These are phyloP conservation scores for Eleutherodactylus coqui DNA, from an alignment of 2,797 vertebrate species.

Conservation along the genomic window DNA sequence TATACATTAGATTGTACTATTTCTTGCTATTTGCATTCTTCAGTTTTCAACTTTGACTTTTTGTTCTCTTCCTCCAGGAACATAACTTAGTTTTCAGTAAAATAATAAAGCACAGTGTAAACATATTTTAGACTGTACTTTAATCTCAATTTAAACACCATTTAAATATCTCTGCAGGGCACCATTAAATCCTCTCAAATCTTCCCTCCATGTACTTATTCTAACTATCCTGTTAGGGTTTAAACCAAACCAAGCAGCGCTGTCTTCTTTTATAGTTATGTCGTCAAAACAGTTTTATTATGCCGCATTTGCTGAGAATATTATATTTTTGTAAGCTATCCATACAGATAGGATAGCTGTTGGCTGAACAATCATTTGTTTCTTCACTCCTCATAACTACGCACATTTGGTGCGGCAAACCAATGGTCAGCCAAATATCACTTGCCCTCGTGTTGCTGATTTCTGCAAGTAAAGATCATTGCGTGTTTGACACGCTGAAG, in stretches of 20 bases:
- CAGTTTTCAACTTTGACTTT: constrained; percentile 52
- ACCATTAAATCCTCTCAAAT: constrained; percentile 40
- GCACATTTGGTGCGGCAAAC: no score
- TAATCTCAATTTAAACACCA: constrained; percentile 54
- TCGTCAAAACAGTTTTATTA: constrained; percentile 13
- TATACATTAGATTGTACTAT: constrained; percentile 7
- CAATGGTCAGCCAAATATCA: no score
- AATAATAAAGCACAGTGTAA: constrained; percentile 56
- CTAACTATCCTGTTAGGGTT: constrained; percentile 27
- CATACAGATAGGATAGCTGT: no score
- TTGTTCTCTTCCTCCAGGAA: constrained; percentile 57
- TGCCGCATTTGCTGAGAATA: not conserved
- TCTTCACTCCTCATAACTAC: no score
- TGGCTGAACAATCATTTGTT: no score
- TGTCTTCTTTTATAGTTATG: constrained; percentile 26
- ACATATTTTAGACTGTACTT: constrained; percentile 47
- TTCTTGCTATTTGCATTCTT: constrained; percentile 45
- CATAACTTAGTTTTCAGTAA: constrained; percentile 37
- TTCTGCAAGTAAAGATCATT: no score
- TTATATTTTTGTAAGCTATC: not conserved
- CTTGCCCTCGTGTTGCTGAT: no score
- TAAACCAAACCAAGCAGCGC: not conserved
- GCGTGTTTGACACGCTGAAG: no score
- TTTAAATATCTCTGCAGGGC: constrained; percentile 55
- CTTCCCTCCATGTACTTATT: constrained; percentile 19